A percentile compares a stretch with the other conserved stretches of the same genome.
These are phyloP conservation scores for Macrosoma leucophasiata DNA, from an alignment of 2,888 invertebrate species.

Conservation along the genomic window DNA sequence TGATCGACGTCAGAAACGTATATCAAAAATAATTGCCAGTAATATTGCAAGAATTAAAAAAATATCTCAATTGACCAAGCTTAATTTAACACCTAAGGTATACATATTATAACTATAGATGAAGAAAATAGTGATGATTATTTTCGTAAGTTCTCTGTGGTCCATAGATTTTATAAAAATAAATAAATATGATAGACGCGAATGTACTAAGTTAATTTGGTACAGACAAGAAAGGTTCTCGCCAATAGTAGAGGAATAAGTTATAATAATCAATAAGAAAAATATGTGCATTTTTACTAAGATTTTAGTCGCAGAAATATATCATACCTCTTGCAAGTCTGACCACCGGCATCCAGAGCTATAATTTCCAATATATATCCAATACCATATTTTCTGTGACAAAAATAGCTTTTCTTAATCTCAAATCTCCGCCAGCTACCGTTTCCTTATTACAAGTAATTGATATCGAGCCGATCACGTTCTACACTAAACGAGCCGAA, in stretches of 20 bases:
- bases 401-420: constrained; percentile 68
- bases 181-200: constrained; percentile 22
- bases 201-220: constrained; percentile 12
- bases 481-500: constrained; percentile 31
- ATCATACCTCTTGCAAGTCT: too few relatives aligned
- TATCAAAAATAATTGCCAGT: constrained; percentile 4
- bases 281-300: too few relatives aligned
- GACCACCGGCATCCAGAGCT: constrained; percentile 67
- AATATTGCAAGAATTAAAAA: constrained; percentile 32
- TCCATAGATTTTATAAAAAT: constrained; percentile 24
- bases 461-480: constrained; percentile 45
- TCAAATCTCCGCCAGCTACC: constrained; percentile 46
- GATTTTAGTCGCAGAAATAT: too few relatives aligned
- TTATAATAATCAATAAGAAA: too few relatives aligned
- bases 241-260: constrained; percentile 16
- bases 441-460: constrained; percentile 40
- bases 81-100: not conserved
- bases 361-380: constrained; percentile 33
- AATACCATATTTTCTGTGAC: constrained; percentile 57
- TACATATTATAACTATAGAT: too few relatives aligned
- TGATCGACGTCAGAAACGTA: too few relatives aligned
- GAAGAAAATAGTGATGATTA: too few relatives aligned
- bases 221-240: constrained; percentile 6
- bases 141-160: too few relatives aligned
- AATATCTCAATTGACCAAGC: constrained; percentile 32